A percentile compares a stretch with the other conserved stretches of the same genome.
phyloP scores from a whole-genome alignment of 1,140 invertebrate species.

The Drosophila eugracilis region DNA sequence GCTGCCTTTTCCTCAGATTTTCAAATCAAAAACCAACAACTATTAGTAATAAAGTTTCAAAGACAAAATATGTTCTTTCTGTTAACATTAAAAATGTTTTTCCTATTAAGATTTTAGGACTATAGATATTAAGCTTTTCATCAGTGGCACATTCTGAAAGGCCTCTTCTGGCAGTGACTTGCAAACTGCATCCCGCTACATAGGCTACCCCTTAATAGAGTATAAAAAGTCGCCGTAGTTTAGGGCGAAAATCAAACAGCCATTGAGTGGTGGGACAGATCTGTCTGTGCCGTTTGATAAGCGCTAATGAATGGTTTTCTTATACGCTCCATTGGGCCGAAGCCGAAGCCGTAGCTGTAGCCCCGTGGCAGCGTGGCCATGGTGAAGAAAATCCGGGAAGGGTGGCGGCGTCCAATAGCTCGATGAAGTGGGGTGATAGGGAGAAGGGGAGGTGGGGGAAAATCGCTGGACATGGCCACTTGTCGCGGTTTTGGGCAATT shows the following conservation, averaged over 20 bases:
- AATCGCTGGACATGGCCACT: constrained; percentile 62
- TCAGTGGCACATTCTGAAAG: no score
- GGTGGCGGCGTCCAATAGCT: constrained; percentile 1
- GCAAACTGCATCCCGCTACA: no score
- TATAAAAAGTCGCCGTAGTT: constrained; percentile 54
- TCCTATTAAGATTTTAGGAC: no score
- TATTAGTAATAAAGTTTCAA: no score
- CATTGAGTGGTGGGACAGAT: constrained; percentile 64
- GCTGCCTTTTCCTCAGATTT: no score
- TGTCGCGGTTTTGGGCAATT: constrained; percentile 82
- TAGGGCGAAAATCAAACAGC: constrained; percentile 73
- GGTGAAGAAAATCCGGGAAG: constrained; percentile 32
- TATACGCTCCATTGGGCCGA: constrained; percentile 76
- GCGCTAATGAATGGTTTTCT: constrained; percentile 83
- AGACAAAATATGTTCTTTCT: background rate
- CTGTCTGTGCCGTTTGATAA: constrained; percentile 71
- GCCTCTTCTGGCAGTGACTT: no score
- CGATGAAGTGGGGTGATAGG: constrained; percentile 1
- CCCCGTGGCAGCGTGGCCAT: constrained; percentile 14
- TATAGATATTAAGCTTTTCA: no score
- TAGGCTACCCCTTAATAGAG: background rate
- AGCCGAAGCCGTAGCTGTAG: constrained; percentile 19
- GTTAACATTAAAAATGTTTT: no score
- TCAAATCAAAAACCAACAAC: no score
- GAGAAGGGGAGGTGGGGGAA: constrained; percentile 1